phyloP scores from a whole-genome alignment of 2,888 invertebrate genomes.

The Hirtodrosophila confusa region DNA sequence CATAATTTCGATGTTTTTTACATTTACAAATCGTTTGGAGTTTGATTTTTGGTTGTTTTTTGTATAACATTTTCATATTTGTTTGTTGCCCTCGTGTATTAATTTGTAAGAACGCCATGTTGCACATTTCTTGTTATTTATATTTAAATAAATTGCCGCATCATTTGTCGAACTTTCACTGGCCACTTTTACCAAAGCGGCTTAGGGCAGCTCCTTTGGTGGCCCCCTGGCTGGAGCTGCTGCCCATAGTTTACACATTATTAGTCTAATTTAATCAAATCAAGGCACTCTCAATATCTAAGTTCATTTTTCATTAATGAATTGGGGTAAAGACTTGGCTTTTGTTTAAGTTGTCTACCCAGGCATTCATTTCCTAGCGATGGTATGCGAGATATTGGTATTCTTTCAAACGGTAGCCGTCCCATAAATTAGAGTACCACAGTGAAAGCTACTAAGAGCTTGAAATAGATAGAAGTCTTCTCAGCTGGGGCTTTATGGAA shows the following conservation, averaged over 20 bases:
- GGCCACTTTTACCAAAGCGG: slow-evolving; percentile 59
- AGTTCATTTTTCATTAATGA: slow-evolving; percentile 72
- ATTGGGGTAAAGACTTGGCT: slow-evolving; percentile 43
- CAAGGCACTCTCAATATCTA: slow-evolving; percentile 64
- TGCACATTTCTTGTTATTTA: slow-evolving; percentile 42
- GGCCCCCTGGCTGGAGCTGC: slow-evolving; percentile 40
- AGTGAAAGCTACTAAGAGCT: slow-evolving; percentile 65
- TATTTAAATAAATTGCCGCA: slow-evolving; percentile 59
- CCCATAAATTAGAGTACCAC: slow-evolving; percentile 34
- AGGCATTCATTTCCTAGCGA: slow-evolving; percentile 8
- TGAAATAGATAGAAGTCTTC: slow-evolving; percentile 27
- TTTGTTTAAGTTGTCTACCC: slow-evolving; percentile 20
- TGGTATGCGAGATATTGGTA: slow-evolving; percentile 32
- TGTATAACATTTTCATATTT: slow-evolving; percentile 38
- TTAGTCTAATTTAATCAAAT: slow-evolving; percentile 77
- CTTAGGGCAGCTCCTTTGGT: slow-evolving; percentile 59
- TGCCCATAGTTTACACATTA: slow-evolving; percentile 71
- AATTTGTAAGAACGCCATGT: slow-evolving; percentile 61
- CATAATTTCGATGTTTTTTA: slow-evolving; percentile 46
- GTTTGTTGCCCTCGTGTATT: slow-evolving; percentile 34
- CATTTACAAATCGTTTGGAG: slow-evolving; percentile 26
- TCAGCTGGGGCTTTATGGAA: slow-evolving; percentile 30
- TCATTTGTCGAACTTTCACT: slow-evolving; percentile 73
- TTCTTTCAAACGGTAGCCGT: slow-evolving; percentile 60
- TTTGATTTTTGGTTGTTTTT: slow-evolving; percentile 4